A percentile compares a stretch with the other conserved stretches of the same genome.
These are phyloP conservation scores for Agrypnia vestita DNA, from an alignment of 1,140 invertebrate genomes.

Conservation along the genomic window DNA sequence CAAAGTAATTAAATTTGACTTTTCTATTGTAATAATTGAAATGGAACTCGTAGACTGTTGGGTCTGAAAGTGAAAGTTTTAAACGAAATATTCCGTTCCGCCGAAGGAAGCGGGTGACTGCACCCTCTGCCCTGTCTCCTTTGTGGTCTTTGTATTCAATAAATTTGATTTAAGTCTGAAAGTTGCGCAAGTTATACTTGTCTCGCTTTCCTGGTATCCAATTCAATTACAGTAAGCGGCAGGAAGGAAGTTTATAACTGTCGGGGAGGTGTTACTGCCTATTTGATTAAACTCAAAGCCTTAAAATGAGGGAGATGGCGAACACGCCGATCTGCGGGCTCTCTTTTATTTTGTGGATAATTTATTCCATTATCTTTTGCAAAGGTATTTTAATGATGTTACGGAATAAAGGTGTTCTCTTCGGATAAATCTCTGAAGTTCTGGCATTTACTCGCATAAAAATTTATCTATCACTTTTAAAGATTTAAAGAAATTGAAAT, in stretches of 20 bases:
- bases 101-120: not conserved
- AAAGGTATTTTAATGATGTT: no score
- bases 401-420: no score
- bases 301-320: no score
- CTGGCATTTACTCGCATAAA: no score
- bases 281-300: no score
- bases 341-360: no score
- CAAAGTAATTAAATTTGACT: constrained; percentile 1
- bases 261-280: no score
- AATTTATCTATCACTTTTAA: no score
- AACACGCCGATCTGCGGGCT: no score
- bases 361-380: no score
- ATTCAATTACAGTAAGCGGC: constrained; percentile 37
- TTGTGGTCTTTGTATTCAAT: constrained; percentile 33
- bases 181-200: constrained; percentile 21
- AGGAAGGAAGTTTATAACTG: constrained; percentile 35
- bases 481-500: no score
- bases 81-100: constrained; percentile 11
- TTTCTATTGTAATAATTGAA: constrained; percentile 7
- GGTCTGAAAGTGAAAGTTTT: not conserved
- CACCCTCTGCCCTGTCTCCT: constrained; percentile 4
- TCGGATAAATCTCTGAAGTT: no score
- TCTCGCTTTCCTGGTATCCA: constrained; percentile 11
- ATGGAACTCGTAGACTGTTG: not conserved
- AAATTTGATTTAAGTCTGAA: constrained; percentile 37